Conservation (phyloP, 2,797 vertebrate genomes). For the Spinus pinus region DNA sequence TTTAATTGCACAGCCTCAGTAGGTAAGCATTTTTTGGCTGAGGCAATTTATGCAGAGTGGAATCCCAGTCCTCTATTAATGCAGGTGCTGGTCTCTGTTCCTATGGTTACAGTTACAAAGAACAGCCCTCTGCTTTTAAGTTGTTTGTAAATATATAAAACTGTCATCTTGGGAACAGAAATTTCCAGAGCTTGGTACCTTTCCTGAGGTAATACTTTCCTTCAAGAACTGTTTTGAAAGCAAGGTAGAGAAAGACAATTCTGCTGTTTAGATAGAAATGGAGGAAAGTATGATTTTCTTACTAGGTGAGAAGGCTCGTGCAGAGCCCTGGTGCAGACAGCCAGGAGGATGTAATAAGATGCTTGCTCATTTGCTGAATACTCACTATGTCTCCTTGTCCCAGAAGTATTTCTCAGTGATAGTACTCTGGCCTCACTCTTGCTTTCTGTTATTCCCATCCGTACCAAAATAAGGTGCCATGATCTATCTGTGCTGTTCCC, state of each 20-base stretch:
- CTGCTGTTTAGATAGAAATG: background rate
- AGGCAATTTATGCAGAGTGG: background rate
- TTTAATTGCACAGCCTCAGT: background rate
- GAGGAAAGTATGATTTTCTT: background rate
- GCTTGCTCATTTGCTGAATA: background rate
- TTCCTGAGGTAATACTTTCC: constrained; percentile 11
- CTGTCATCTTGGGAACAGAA: background rate
- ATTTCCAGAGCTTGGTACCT: background rate
- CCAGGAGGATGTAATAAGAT: background rate
- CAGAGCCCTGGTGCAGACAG: background rate
- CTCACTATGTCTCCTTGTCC: background rate
- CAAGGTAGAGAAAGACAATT: background rate
- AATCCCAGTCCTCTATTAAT: constrained; percentile 5
- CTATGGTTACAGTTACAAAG: constrained; percentile 27
- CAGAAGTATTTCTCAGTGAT: background rate
- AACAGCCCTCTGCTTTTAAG: background rate
- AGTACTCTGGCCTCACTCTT: background rate
- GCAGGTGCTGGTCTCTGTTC: constrained; percentile 13
- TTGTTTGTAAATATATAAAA: constrained; percentile 22
- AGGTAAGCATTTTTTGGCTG: background rate
- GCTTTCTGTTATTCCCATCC: background rate
- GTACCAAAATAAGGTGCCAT: rapidly evolving
- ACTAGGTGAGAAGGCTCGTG: background rate
- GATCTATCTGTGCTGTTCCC: background rate
- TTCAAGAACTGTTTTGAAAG: constrained; percentile 20